These are phyloP conservation scores for Ranitomeya imitator DNA, from an alignment of 2,113 vertebrate species.

Conservation along the genomic window DNA sequence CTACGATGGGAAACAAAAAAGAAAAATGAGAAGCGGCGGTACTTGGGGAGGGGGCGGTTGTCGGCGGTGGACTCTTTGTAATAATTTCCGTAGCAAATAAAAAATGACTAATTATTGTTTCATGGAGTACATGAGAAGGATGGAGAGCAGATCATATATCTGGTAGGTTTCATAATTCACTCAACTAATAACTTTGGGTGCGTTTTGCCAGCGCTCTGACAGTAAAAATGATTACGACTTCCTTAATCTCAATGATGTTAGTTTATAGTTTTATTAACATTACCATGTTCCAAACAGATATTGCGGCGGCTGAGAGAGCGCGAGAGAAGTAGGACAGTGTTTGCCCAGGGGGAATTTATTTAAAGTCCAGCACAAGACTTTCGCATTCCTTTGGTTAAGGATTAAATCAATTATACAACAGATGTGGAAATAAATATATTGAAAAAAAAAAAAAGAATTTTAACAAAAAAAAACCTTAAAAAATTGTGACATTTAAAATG, in stretches of 20 bases:
- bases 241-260: constrained; percentile 74
- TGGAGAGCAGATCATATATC: constrained; percentile 27
- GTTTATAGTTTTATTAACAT: constrained; percentile 70
- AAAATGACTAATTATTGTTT: constrained; percentile 51
- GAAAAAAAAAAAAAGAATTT: constrained; percentile 59
- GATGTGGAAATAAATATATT: constrained; percentile 66
- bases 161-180: constrained; percentile 40
- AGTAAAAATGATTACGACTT: constrained; percentile 67
- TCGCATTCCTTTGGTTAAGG: constrained; percentile 76
- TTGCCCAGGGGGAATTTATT: constrained; percentile 78
- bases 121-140: constrained; percentile 22
- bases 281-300: constrained; percentile 73
- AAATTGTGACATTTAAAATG: constrained; percentile 21
- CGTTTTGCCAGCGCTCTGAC: constrained; percentile 34
- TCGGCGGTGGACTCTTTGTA: not conserved
- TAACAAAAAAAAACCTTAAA: not conserved
- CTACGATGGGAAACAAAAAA: not conserved
- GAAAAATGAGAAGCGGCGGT: not conserved
- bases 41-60: not conserved
- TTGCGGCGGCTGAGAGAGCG: constrained; percentile 65
- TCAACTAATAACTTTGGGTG: constrained; percentile 47
- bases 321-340: constrained; percentile 78
- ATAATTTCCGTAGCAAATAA: constrained; percentile 45
- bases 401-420: constrained; percentile 83
- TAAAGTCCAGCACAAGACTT: constrained; percentile 74